Evolutionary conservation across 2,797 vertebrate genomes (phyloP), one percentile per base, ranked within the genome.

Genomic region (Molossus alvarezi): DNA sequence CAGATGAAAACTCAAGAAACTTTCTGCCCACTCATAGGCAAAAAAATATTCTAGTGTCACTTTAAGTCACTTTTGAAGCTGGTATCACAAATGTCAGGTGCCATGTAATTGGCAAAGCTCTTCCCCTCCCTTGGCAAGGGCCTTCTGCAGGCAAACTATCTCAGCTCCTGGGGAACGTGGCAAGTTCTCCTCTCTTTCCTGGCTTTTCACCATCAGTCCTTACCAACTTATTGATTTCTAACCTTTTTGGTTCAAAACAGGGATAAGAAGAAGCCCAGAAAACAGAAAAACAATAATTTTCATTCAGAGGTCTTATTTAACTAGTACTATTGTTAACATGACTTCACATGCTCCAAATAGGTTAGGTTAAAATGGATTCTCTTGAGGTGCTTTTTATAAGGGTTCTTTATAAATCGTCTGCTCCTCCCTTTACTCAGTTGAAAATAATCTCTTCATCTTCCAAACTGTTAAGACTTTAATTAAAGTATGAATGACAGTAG

Each of bases 221-320:
- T 65, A 67, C 29, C 62, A 51, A 23, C 41, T 86, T 55, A 25
- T n/a, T 73, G 88, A 51, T 9, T 41, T 77, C 71, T 71, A 48
- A 53, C 37, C 37, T 62, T 4, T 57, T 21, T 23, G 41, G 62
- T 41, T 57, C 72, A 72, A 84, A 86, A 80, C 60, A 67, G 58
- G 10, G 48, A 79, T 37, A 57, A 37, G 48, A 87, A 86, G 48
- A 33, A 51, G 53, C 65, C 67, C 76, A 60, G 67, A 11, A 25
- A 51, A 53, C 60, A 95, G 83, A 75, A 95, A 73, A 62, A 55
- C 14, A 41, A 51, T 48, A 79, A 81, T 25, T 91, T 41, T 87
- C 14, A 18, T 21, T 62, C 33, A 6, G 29, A 73, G 58, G 23
- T 64, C 23, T 79, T 58, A 65, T 17, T 65, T 48, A 37, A 1